Percentiles rank a stretch among this genome's conserved stretches.
Conservation (phyloP, 2,888 invertebrate species). For the Drosophila longiperda region DNA sequence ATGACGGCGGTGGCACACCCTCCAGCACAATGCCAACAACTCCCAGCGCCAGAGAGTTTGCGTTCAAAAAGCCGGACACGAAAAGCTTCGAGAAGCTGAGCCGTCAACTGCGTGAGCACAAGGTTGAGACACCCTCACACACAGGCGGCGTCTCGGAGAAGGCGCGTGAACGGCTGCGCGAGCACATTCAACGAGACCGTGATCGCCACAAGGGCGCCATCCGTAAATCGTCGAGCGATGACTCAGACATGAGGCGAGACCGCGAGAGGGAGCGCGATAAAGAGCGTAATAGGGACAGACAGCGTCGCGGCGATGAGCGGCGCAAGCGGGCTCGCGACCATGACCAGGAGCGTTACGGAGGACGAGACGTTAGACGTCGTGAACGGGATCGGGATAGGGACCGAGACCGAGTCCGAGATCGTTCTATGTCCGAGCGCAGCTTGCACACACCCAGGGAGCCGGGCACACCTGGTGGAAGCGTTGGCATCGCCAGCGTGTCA, state of each 20-base stretch:
- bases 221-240: slow-evolving; percentile 51
- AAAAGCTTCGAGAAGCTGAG: slow-evolving; percentile 82
- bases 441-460: slow-evolving; percentile 89
- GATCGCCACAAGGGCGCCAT: slow-evolving; percentile 63
- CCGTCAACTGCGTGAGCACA: slow-evolving; percentile 90
- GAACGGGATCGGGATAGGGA: slow-evolving; percentile 50
- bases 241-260: slow-evolving; percentile 26
- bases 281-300: slow-evolving; percentile 60
- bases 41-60: slow-evolving; percentile 70
- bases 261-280: slow-evolving; percentile 78
- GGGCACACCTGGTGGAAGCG: slow-evolving; percentile 89
- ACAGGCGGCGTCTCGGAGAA: slow-evolving; percentile 94
- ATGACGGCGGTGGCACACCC: slow-evolving; percentile 82
- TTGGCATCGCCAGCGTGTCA: slow-evolving; percentile 87
- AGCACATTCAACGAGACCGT: slow-evolving; percentile 87
- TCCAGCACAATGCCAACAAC: slow-evolving; percentile 37
- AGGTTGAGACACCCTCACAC: slow-evolving; percentile 96
- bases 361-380: slow-evolving; percentile 45
- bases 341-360: slow-evolving; percentile 71
- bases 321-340: slow-evolving; percentile 76
- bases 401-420: slow-evolving; percentile 59
- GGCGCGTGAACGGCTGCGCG: slow-evolving; percentile 88
- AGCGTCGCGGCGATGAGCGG: slow-evolving; percentile 53
- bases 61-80: slow-evolving; percentile 83
- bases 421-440: slow-evolving; percentile 83